Evolutionary conservation across 2,888 invertebrate species (phyloP).

Genomic region (Carterocephalus palaemon): DNA sequence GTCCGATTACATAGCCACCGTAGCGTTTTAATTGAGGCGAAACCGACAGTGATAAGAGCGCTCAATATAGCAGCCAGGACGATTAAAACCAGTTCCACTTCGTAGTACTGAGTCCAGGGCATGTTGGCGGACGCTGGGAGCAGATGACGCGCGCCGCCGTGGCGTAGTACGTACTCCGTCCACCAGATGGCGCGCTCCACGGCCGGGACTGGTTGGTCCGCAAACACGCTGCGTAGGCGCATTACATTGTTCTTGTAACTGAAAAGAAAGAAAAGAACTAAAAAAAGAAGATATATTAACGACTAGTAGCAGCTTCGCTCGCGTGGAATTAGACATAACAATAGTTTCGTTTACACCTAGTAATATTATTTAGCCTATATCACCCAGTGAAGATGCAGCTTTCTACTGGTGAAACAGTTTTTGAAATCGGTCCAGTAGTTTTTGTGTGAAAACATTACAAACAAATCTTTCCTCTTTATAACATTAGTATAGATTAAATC

Average conservation of each 20-base stretch:
- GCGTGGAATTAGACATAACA: no score
- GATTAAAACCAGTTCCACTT: constrained; percentile 19
- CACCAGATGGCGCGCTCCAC: constrained; percentile 35
- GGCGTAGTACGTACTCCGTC: constrained; percentile 34
- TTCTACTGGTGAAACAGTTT: no score
- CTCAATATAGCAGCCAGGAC: neutral
- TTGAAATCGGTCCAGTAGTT: no score
- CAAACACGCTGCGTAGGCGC: neutral
- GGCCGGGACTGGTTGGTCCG: constrained; percentile 30
- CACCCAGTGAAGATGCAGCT: no score
- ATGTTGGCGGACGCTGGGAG: constrained; percentile 28
- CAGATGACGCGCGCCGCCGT: constrained; percentile 32
- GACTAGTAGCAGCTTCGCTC: no score
- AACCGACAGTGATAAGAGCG: neutral
- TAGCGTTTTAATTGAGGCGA: neutral
- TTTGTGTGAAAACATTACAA: no score
- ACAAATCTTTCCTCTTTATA: no score
- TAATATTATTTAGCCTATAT: no score
- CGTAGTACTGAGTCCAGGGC: constrained; percentile 29
- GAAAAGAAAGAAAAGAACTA: no score
- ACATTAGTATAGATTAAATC: no score
- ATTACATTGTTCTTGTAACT: constrained; percentile 7
- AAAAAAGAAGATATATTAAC: neutral
- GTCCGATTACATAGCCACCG: no score
- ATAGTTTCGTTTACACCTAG: no score